phyloP scores from a whole-genome alignment of 2,797 vertebrate genomes.

The Alca torda region DNA sequence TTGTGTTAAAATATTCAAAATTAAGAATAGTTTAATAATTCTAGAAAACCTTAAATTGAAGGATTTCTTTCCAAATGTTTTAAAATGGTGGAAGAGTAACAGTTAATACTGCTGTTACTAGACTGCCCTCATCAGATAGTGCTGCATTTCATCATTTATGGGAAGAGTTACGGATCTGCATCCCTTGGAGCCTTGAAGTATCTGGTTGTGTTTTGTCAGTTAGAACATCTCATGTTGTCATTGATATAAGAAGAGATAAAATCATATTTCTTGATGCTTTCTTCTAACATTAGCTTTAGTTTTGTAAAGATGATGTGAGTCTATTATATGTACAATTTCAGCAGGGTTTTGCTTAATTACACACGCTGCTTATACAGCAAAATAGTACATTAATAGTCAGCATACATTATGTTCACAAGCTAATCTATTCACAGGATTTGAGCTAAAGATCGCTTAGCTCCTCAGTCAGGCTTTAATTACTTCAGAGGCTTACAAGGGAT shows the following conservation, averaged over 20 bases:
- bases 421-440: constrained; percentile 46
- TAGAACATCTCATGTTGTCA: neutral
- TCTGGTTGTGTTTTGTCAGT: neutral
- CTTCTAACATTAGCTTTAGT: neutral
- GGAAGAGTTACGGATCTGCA: neutral
- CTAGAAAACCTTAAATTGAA: neutral
- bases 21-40: neutral
- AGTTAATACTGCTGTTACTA: neutral
- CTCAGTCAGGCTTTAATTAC: constrained; percentile 46
- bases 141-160: neutral
- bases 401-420: neutral
- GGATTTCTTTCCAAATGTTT: neutral
- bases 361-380: neutral
- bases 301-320: neutral
- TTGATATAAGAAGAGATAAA: neutral
- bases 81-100: neutral
- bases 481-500: constrained; percentile 50
- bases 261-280: neutral
- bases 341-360: constrained; percentile 7
- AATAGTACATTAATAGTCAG: constrained; percentile 19
- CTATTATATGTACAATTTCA: neutral
- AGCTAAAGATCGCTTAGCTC: constrained; percentile 33
- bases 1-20: neutral
- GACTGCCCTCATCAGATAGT: neutral
- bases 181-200: neutral